A percentile compares a stretch with the other conserved stretches of the same genome.
Conservation (phyloP, 1,140 invertebrate genomes). For the Drosophila elegans region DNA sequence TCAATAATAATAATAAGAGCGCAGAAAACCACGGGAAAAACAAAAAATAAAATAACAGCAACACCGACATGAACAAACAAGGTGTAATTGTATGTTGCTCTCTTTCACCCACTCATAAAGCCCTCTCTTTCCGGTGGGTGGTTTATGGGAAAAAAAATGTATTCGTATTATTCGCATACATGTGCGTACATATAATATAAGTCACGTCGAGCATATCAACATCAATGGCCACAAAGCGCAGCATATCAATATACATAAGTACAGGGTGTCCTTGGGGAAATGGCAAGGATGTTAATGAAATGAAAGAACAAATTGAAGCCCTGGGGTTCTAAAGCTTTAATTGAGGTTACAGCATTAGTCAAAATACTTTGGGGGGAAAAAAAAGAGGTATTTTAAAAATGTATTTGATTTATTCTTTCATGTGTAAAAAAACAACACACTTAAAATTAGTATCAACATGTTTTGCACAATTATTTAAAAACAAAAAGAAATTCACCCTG, state of each 20-base stretch:
- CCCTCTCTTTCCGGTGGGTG: conserved; percentile 8
- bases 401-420: no score
- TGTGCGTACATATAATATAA: conserved; percentile 38
- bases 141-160: conserved; percentile 25
- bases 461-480: no score
- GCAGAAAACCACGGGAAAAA: conserved; percentile 5
- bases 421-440: no score
- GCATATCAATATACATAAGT: conserved; percentile 48
- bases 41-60: not conserved
- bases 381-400: no score
- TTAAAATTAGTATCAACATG: no score
- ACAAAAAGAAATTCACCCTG: conserved; percentile 13
- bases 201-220: conserved; percentile 71
- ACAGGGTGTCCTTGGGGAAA: conserved; percentile 15
- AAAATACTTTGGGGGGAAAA: no score
- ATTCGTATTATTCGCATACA: conserved; percentile 47
- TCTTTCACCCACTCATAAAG: conserved; percentile 2
- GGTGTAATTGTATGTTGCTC: conserved; percentile 68
- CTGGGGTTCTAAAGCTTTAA: not conserved
- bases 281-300: not conserved
- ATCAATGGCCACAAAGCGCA: conserved; percentile 61
- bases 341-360: no score
- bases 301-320: not conserved
- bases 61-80: conserved; percentile 35
- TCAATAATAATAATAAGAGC: conserved; percentile 54